These are phyloP conservation scores for Glaucomys volans DNA, from an alignment of 2,113 vertebrate species.

Conservation along the genomic window DNA sequence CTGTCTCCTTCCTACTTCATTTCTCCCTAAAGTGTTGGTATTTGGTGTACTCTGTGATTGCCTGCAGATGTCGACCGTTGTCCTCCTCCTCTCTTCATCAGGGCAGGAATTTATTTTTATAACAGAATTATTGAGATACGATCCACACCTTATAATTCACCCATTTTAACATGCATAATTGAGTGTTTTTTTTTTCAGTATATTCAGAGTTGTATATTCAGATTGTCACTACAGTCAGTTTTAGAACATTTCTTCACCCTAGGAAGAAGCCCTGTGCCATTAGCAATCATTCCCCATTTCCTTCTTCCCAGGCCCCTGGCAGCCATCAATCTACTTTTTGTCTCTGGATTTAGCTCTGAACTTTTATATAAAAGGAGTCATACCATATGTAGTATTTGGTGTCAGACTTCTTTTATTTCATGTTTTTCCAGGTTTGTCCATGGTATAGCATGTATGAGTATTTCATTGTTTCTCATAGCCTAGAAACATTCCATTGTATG, in stretches of 20 bases:
- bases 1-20: neutral
- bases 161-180: neutral
- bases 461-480: neutral
- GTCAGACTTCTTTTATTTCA: neutral
- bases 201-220: neutral
- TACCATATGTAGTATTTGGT: neutral
- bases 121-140: neutral
- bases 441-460: neutral
- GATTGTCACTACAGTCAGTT: neutral
- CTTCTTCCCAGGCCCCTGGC: neutral
- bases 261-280: neutral
- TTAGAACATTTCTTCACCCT: neutral
- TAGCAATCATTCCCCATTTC: neutral
- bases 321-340: neutral
- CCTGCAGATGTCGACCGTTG: neutral
- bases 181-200: neutral
- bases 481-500: neutral
- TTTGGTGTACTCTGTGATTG: neutral
- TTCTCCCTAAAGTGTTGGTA: neutral
- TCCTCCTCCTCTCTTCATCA: neutral
- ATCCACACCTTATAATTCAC: neutral
- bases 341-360: constrained; percentile 21
- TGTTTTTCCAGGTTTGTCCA: neutral
- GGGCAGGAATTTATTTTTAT: neutral
- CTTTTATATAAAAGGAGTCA: neutral